These are phyloP conservation scores for Ceratosolen fusciceps DNA, from an alignment of 1,140 invertebrate species.

Conservation along the genomic window DNA sequence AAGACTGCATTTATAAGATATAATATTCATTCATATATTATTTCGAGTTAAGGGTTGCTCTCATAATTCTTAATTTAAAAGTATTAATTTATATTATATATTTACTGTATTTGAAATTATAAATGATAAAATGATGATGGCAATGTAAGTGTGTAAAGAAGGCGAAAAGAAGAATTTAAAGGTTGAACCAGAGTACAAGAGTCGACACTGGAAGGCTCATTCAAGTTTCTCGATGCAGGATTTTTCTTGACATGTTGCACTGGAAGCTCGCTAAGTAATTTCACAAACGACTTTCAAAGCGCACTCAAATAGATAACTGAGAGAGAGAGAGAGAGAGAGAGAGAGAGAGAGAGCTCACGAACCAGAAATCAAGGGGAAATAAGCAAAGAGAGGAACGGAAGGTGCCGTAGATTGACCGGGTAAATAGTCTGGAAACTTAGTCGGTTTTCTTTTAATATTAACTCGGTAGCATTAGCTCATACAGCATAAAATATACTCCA, in stretches of 20 bases:
- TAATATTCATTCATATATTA: no score
- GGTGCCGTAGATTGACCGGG: neutral
- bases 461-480: constrained; percentile 1
- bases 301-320: neutral
- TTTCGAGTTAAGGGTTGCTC: no score
- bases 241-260: neutral
- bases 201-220: constrained; percentile 21
- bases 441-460: constrained; percentile 39
- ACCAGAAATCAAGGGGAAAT: no score
- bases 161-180: no score
- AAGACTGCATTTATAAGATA: no score
- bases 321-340: neutral
- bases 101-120: no score
- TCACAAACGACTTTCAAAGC: constrained; percentile 38
- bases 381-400: neutral
- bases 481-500: constrained; percentile 14
- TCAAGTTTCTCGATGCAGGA: constrained; percentile 7
- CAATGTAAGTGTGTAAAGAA: no score
- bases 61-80: no score
- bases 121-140: no score
- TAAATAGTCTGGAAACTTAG: constrained; percentile 34
- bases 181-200: no score
- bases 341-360: neutral
- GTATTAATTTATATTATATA: no score
- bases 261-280: constrained; percentile 40